Evolutionary conservation across 2,888 invertebrate genomes (phyloP).

Genomic region (Lasioglossum malachurum): DNA sequence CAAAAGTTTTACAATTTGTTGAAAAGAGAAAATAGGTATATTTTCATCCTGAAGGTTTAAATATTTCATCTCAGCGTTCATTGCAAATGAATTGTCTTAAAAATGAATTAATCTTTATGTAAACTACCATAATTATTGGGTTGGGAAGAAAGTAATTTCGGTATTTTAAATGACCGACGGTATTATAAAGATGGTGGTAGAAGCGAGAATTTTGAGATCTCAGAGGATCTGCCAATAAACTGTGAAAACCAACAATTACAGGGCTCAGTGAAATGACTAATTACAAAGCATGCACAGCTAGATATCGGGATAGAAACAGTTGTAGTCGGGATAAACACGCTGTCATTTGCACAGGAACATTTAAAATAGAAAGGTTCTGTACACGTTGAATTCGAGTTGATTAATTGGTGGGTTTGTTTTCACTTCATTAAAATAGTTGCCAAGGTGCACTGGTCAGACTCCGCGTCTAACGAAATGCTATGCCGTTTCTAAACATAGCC

Average conservation of each 20-base stretch:
- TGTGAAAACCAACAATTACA: neutral
- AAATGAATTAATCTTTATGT: too few relatives aligned
- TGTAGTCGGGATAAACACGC: neutral
- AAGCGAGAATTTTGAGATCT: neutral
- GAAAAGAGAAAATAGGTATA: too few relatives aligned
- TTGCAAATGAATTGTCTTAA: too few relatives aligned
- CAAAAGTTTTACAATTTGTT: too few relatives aligned
- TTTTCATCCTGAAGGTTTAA: too few relatives aligned
- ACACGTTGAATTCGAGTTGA: neutral
- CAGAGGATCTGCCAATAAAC: neutral
- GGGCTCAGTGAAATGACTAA: neutral
- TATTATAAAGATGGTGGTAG: neutral
- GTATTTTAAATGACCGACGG: too few relatives aligned
- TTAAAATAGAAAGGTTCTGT: neutral
- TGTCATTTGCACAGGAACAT: neutral
- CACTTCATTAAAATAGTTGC: conserved; percentile 44
- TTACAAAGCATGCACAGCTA: neutral
- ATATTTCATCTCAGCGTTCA: too few relatives aligned
- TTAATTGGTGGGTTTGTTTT: conserved; percentile 30
- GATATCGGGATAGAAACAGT: neutral
- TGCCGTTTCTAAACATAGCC: conserved; percentile 45
- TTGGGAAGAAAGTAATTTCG: too few relatives aligned
- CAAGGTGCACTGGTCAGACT: conserved; percentile 13
- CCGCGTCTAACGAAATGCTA: conserved; percentile 44
- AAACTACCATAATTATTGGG: neutral